Base-by-base conservation (phyloP, 2,113 vertebrate species). In the Dasyurus viverrinus region DNA sequence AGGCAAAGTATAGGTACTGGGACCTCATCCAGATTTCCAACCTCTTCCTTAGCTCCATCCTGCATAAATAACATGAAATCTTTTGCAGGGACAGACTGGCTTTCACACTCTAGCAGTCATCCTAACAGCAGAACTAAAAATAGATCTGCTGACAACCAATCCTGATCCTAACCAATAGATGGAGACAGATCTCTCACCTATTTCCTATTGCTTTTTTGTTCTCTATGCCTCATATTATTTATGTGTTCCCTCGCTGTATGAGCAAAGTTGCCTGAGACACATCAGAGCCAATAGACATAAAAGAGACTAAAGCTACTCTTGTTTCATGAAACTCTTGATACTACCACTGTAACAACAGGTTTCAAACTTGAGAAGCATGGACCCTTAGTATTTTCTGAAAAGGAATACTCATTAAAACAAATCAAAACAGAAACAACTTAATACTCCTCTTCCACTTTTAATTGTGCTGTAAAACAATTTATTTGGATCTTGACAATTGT, bases 371-470 rank as follows among this genome's bases (percentile, higher is more conserved):
- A 36, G 55, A 90, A 92, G 76, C 47, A 91, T 89, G 23, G 42
- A 94, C 90, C 92, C 53, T 93, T 92, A 91, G 91, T 93, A 89
- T 93, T 94, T 97, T 93, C 96, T 92, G 93, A 92, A 92, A 94
- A 96, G 76, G 91, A 92, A 93, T 95, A 0, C 57, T 92, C 76
- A 68, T 96, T 93, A 84, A 93, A 93, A 30, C 27, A 94, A 60
- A 93, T 53, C 92, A 91, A 94, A 12, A 42, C 25, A 91, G 89
- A 30, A 96, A 7, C 1, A 90, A 84, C 90, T 95, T 96, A 90
- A 93, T 92, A 92, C 30, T 95, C 89, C 54, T 30, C 94, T 96
- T 5, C 22, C 96, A 55, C 19, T 92, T 0, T 76, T 27, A 68
- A 53, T 94, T 48, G 90, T 93, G 47, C 42, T 14, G 53, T 53